A percentile compares a stretch with the other conserved stretches of the same genome.
These are phyloP conservation scores for Acholoe squamosa DNA, from an alignment of 2,888 invertebrate species.

Conservation along the genomic window DNA sequence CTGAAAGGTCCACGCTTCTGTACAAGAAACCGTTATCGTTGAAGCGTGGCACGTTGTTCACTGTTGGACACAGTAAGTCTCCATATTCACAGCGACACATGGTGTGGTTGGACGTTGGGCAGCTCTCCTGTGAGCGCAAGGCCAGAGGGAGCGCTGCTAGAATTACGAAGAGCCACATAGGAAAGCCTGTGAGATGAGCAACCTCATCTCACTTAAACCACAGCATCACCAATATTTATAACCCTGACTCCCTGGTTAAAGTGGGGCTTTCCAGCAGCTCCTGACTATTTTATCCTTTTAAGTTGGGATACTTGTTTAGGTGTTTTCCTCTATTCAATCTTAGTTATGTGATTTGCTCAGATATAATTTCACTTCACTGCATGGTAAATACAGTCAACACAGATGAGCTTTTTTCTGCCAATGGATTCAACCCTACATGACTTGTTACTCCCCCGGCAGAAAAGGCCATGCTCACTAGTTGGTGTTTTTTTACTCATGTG, in stretches of 20 bases:
- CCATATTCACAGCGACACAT: constrained; percentile 61
- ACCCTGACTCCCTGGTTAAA: background rate
- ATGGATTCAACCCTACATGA: background rate
- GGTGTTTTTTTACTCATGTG: background rate
- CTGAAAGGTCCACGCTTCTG: constrained; percentile 64
- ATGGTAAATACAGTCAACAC: background rate
- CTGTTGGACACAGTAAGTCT: constrained; percentile 45
- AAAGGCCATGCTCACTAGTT: background rate
- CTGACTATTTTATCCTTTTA: background rate
- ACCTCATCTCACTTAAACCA: background rate
- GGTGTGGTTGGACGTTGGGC: constrained; percentile 51
- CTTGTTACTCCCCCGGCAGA: background rate
- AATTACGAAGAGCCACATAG: constrained; percentile 40
- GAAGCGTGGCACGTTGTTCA: constrained; percentile 66
- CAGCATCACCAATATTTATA: background rate
- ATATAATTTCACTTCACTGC: background rate
- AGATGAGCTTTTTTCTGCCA: background rate
- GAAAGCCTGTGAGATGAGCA: background rate
- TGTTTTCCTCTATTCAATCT: no score
- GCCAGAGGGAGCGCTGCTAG: constrained; percentile 40
- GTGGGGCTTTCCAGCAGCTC: background rate
- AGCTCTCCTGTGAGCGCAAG: constrained; percentile 43
- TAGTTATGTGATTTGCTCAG: background rate
- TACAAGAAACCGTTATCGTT: constrained; percentile 63
- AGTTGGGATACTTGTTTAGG: no score